Evolutionary conservation across 2,113 vertebrate genomes (phyloP).

Genomic region (Aegotheles bennettii): DNA sequence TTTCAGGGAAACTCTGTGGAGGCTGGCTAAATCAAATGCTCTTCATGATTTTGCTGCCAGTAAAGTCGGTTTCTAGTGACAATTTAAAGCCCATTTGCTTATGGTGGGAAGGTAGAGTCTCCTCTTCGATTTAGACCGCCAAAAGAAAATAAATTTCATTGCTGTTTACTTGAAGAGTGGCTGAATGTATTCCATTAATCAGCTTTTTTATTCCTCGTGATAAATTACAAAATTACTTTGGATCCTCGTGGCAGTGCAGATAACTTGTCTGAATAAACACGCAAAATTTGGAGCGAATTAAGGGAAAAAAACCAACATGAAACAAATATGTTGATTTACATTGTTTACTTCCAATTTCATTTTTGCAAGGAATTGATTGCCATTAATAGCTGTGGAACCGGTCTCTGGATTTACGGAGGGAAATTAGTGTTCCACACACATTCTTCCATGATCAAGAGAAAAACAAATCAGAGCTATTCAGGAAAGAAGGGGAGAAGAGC

Average conservation of each 20-base stretch:
- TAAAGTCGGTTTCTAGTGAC: background rate
- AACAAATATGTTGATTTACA: background rate
- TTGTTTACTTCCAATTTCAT: background rate
- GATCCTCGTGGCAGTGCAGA: background rate
- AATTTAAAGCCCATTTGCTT: background rate
- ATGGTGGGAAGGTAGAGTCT: background rate
- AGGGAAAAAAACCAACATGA: background rate
- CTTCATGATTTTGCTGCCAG: background rate
- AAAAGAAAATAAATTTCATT: background rate
- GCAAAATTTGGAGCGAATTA: background rate
- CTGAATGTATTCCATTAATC: conserved; percentile 7
- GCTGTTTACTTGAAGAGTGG: background rate
- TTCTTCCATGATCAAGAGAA: background rate
- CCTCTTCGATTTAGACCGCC: background rate
- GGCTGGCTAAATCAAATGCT: background rate
- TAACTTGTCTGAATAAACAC: background rate
- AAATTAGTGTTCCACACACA: background rate
- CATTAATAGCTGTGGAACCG: background rate
- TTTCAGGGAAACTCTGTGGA: background rate
- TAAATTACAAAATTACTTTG: background rate
- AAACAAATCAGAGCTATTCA: background rate
- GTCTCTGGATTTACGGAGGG: background rate
- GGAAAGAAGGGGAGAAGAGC: background rate
- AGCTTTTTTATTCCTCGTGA: background rate
- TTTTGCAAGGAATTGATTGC: background rate